phyloP scores from a whole-genome alignment of 2,113 vertebrate species.

The Acrocephalus arundinaceus region DNA sequence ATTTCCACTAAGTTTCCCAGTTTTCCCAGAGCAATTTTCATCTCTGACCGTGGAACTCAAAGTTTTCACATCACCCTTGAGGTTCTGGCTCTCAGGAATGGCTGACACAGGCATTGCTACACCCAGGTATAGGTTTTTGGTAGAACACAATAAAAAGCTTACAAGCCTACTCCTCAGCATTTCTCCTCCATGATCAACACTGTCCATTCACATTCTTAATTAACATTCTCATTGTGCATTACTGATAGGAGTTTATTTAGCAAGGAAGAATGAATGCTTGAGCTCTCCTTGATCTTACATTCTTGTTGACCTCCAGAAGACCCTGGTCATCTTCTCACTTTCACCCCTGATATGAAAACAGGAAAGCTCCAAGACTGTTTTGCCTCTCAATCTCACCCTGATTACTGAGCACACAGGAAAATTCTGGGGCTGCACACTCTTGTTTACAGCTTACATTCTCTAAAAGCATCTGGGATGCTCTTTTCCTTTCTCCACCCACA shows the following conservation, averaged over 20 bases:
- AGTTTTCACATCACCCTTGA: not conserved
- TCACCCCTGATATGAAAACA: not conserved
- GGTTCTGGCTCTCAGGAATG: not conserved
- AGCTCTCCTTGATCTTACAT: not conserved
- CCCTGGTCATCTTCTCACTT: not conserved
- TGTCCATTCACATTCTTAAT: not conserved
- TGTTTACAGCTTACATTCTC: not conserved
- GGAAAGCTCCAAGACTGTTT: not conserved
- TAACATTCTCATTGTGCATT: not conserved
- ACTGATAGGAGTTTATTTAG: not conserved
- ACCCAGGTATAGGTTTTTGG: not conserved
- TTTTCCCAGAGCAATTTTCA: not conserved
- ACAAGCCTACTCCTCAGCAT: not conserved
- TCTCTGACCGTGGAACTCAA: not conserved
- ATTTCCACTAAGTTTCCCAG: not conserved
- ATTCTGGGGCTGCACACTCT: not conserved
- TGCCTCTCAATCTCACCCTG: not conserved
- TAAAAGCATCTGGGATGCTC: not conserved
- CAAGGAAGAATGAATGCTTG: not conserved
- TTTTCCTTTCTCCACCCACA: not conserved
- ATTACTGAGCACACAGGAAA: not conserved
- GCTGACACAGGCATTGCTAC: not conserved
- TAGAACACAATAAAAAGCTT: not conserved
- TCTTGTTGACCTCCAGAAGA: not conserved
- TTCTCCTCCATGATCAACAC: not conserved